Base-by-base conservation (phyloP, 2,797 vertebrate genomes). In the Leptatherina wallacei region DNA sequence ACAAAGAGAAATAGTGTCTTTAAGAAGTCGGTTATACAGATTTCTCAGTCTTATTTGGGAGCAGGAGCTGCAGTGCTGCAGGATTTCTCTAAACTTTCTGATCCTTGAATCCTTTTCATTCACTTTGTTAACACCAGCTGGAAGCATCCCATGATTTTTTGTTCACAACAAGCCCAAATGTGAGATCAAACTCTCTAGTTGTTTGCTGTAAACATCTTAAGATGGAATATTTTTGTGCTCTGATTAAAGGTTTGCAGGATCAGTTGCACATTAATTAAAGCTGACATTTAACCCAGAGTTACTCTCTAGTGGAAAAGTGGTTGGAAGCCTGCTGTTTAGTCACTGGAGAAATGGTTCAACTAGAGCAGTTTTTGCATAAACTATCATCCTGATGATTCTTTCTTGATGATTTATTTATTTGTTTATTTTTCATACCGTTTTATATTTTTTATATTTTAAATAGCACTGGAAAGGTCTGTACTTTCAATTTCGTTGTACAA, bases 21-120 rank as follows among this genome's bases (percentile, higher is more conserved):
- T 60, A 49, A 54, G 22, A 52, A 24, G 3, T 47, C 49, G 8
- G 55, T 55, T 44, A 24, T 57, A 57, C 58, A 24, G 60, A 56
- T 61, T 71, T 62, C 24, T 81, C 44, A 49, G 69, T 66, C 33
- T 72, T 44, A 64, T 75, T 75, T 52, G 40, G 16, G 44, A 47
- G 52, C 29, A 60, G 65, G 24, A 73, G 42, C 59, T 73, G 35
- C 59, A 52, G 35, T 40, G 47, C 35, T n/a, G 66, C 59, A n/a
- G 22, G 27, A 51, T 49, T 67, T 52, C 9, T 71, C 56, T 47
- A 55, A 67, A 42, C 54, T 59, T 33, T 24, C 8, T 65, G 71
- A 75, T 73, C 80, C 80, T 76, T 71, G 62, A 35, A 62, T 58
- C 30, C 24, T 6, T 77, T 58, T 69, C 62, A 68, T 77, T 79